phyloP scores from a whole-genome alignment of 2,797 vertebrate genomes.

The Enteromius anoplus region DNA sequence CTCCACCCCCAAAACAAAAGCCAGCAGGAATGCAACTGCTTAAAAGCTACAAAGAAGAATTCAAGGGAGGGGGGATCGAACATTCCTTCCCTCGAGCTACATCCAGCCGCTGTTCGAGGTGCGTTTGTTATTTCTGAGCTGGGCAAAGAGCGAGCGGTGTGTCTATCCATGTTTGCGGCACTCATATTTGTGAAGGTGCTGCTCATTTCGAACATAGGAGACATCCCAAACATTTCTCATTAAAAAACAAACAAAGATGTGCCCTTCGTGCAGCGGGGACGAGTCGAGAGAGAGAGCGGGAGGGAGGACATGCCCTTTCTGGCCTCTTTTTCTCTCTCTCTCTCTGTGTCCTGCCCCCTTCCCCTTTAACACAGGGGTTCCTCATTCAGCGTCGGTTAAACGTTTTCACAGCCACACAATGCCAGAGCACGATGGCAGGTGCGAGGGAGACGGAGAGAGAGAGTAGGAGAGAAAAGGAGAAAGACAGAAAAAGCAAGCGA shows the following conservation, averaged over 20 bases:
- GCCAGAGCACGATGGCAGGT: conserved; percentile 77
- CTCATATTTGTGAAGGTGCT: conserved; percentile 65
- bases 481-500: conserved; percentile 70
- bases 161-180: conserved; percentile 32
- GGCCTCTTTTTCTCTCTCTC: conserved; percentile 69
- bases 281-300: conserved; percentile 74
- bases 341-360: conserved; percentile 77
- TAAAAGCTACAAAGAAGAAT: conserved; percentile 57
- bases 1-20: conserved; percentile 62
- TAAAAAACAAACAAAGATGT: conserved; percentile 75
- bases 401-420: conserved; percentile 95
- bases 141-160: conserved; percentile 7
- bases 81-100: conserved; percentile 60
- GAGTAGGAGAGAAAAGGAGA: conserved; percentile 49
- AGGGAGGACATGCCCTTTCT: conserved; percentile 78
- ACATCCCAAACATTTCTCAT: conserved; percentile 74
- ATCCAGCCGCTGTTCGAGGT: conserved; percentile 9
- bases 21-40: conserved; percentile 60
- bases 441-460: conserved; percentile 66
- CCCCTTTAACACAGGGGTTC: conserved; percentile 75
- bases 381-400: conserved; percentile 92
- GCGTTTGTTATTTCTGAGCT: conserved; percentile 25
- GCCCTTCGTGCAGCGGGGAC: conserved; percentile 69
- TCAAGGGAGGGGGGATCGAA: conserved; percentile 38
- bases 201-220: conserved; percentile 74